Evolutionary conservation across 1,140 invertebrate genomes (phyloP), one percentile per base, ranked within the genome.

Genomic region (Megathymus violae): DNA sequence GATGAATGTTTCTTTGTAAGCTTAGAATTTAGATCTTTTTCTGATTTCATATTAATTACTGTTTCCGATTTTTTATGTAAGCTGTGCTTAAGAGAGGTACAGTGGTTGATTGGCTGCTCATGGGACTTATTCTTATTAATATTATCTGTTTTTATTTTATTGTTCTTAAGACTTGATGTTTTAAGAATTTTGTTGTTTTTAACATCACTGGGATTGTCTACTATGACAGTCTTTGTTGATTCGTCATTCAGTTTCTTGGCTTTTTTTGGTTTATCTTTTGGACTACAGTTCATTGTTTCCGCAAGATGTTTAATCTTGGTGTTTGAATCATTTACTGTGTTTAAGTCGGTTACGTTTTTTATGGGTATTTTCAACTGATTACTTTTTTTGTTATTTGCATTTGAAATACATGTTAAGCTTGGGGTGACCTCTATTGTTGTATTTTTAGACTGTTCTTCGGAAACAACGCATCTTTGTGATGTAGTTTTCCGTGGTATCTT

Each of bases 401-500:
- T 48, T 15, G 3, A 15, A 6, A 36, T 9, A 54, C 9, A 11
- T 0, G 17, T 7, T 15, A 34, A 14, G 6, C 13, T 46, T n/a
- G 9, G 1, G 22, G 16, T 46, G n/a, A n/a, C 17, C 0, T 11
- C 19, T 1, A 17, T 4, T 11, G 17, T 46, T n/a, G 19, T 16
- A 9, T 9, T 22, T 31, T 22, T 22, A 10, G 10, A 11, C 5
- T 6, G 17, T 19, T 2, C 19, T 22, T 11, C 0, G 27, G 4
- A 0, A 11, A 11, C 0, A 19, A 22, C 3, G 17, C 0, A 54
- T 31, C 14, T 56, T 44, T 31, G 13, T 11, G 52, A 43, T 43
- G 38, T 40, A 10, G 4, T 56, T 56, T 56, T 56, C 4, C 52
- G 38, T 3, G 52, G 52, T 43, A 56, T 56, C 10, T 17, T 56